Conservation (phyloP, 2,888 invertebrate genomes). For the Leucoma salicis region DNA sequence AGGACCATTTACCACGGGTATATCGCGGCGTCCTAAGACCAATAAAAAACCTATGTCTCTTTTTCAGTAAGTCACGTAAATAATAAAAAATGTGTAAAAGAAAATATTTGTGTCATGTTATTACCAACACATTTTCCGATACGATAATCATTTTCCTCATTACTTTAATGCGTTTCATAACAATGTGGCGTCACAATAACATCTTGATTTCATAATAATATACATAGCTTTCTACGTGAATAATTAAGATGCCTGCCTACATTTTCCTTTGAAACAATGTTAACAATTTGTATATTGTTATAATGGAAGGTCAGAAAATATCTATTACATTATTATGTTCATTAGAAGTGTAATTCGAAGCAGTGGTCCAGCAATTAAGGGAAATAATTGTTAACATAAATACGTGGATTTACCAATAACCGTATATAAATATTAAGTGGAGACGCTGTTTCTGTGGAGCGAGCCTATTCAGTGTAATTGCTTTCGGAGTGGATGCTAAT, state of each 20-base stretch:
- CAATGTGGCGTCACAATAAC: conserved; percentile 16
- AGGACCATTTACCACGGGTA: no score
- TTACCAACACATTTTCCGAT: conserved; percentile 19
- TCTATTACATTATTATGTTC: conserved; percentile 76
- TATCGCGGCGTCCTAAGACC: no score
- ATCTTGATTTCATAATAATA: conserved; percentile 6
- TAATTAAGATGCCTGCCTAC: conserved; percentile 32
- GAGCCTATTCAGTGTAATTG: conserved; percentile 68
- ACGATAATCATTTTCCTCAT: conserved; percentile 20
- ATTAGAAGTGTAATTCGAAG: conserved; percentile 68
- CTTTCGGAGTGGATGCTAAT: conserved; percentile 45
- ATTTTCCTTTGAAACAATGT: conserved; percentile 46
- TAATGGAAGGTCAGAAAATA: conserved; percentile 71
- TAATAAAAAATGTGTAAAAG: conserved; percentile 12
- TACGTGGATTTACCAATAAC: conserved; percentile 63
- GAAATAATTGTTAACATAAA: conserved; percentile 75
- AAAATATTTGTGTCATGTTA: conserved; percentile 14
- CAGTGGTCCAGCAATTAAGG: conserved; percentile 68
- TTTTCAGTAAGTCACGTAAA: background rate
- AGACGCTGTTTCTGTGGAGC: conserved; percentile 55
- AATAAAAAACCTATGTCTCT: no score
- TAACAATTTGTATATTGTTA: conserved; percentile 50
- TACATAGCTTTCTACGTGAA: conserved; percentile 17
- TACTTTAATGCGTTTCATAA: conserved; percentile 17
- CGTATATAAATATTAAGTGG: conserved; percentile 61